These are phyloP conservation scores for Holothuria leucospilota DNA, from an alignment of 53 echinoderm and acorn worm genomes.

Conservation along the genomic window DNA sequence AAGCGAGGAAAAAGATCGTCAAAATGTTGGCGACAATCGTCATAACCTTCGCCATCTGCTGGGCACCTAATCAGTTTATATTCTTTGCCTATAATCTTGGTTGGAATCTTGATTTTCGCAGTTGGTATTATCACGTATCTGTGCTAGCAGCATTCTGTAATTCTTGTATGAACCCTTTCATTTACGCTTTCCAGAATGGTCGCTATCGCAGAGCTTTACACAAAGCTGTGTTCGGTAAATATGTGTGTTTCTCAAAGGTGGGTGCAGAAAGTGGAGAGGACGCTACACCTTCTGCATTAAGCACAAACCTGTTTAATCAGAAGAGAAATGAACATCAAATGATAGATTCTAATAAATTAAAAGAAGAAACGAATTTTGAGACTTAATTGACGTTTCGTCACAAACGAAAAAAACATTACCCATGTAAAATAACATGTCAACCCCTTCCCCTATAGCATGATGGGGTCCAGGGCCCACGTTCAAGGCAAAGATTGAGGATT, in stretches of 20 bases:
- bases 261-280: background rate
- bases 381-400: too few relatives aligned
- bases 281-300: too few relatives aligned
- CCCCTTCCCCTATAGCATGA: too few relatives aligned
- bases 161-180: conserved; percentile 93
- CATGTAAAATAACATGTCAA: too few relatives aligned
- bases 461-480: too few relatives aligned
- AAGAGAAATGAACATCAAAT: too few relatives aligned
- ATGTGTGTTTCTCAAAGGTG: background rate
- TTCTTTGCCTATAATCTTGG: conserved; percentile 90
- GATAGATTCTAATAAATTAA: too few relatives aligned
- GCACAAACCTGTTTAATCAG: too few relatives aligned
- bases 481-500: too few relatives aligned
- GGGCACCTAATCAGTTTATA: conserved; percentile 93
- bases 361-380: too few relatives aligned
- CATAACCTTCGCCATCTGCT: conserved; percentile 88
- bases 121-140: conserved; percentile 91
- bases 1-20: conserved; percentile 82
- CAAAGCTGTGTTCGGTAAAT: conserved; percentile 56
- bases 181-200: conserved; percentile 86
- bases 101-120: conserved; percentile 84
- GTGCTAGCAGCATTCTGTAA: conserved; percentile 90
- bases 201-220: conserved; percentile 77
- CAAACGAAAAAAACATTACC: too few relatives aligned
- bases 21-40: conserved; percentile 83